A percentile compares a stretch with the other conserved stretches of the same genome.
phyloP scores from a whole-genome alignment of 2,113 vertebrate species.

The Neotoma lepida region DNA sequence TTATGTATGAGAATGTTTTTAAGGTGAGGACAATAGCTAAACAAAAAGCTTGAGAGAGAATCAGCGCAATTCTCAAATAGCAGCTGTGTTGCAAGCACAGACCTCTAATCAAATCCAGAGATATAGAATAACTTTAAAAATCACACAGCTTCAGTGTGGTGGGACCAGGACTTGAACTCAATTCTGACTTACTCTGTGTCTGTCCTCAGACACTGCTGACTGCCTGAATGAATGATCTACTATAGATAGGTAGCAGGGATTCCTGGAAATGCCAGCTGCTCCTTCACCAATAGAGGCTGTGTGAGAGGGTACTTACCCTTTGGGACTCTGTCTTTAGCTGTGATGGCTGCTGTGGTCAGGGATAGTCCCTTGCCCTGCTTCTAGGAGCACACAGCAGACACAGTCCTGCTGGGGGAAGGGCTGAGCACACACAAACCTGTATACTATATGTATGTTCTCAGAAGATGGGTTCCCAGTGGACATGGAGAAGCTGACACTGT shows the following conservation, averaged over 20 bases:
- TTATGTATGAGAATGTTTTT: background rate
- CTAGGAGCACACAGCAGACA: background rate
- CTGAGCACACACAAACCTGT: background rate
- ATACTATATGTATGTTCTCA: too few species aligned
- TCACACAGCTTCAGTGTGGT: background rate
- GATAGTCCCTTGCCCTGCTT: background rate
- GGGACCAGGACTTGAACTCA: background rate
- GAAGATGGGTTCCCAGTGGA: background rate
- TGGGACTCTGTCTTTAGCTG: background rate
- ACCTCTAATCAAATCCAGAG: background rate
- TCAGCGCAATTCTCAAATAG: background rate
- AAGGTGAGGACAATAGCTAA: background rate
- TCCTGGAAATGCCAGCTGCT: background rate
- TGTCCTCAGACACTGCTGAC: background rate
- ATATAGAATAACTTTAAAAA: background rate
- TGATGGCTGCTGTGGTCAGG: background rate
- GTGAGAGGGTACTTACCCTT: background rate
- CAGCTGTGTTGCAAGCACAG: background rate
- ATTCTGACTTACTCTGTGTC: background rate
- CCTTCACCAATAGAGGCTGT: background rate
- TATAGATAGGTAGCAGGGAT: background rate
- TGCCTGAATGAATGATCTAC: background rate
- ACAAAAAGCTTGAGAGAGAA: background rate
- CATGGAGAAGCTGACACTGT: background rate
- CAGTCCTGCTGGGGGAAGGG: background rate